phyloP scores from a whole-genome alignment of 1,140 invertebrate species.

The Camponotus pennsylvanicus region DNA sequence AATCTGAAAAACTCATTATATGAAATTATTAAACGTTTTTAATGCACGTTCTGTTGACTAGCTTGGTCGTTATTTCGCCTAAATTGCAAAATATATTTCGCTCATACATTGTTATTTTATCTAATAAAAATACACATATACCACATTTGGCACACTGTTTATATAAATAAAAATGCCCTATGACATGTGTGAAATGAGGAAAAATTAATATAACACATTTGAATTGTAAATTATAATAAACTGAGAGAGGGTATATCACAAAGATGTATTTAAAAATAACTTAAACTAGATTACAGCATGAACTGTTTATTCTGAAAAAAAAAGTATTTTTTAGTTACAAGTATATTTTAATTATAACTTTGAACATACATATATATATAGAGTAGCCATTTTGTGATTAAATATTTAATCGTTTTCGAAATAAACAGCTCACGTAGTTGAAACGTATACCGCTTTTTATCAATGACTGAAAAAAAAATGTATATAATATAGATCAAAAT shows the following conservation, averaged over 20 bases:
- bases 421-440: conserved; percentile 41
- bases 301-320: conserved; percentile 47
- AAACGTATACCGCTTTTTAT: conserved; percentile 1
- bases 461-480: conserved; percentile 7
- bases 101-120: not conserved
- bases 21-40: conserved; percentile 24
- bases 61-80: not conserved
- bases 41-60: not conserved
- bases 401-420: conserved; percentile 21
- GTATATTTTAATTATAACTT: not conserved
- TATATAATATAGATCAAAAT: not conserved
- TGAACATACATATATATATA: not conserved
- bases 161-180: conserved; percentile 33
- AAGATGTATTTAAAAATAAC: conserved; percentile 13
- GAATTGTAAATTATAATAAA: not conserved
- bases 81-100: conserved; percentile 18
- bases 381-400: conserved; percentile 1
- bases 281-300: conserved; percentile 25
- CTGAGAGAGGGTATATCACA: conserved; percentile 19
- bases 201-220: not conserved
- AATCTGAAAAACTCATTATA: not conserved
- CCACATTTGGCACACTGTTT: conserved; percentile 52
- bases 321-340: too few species aligned
- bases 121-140: conserved; percentile 22
- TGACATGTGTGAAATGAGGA: not conserved